These are phyloP conservation scores for Cololabis saira DNA, from an alignment of 2,113 vertebrate genomes.

Conservation along the genomic window DNA sequence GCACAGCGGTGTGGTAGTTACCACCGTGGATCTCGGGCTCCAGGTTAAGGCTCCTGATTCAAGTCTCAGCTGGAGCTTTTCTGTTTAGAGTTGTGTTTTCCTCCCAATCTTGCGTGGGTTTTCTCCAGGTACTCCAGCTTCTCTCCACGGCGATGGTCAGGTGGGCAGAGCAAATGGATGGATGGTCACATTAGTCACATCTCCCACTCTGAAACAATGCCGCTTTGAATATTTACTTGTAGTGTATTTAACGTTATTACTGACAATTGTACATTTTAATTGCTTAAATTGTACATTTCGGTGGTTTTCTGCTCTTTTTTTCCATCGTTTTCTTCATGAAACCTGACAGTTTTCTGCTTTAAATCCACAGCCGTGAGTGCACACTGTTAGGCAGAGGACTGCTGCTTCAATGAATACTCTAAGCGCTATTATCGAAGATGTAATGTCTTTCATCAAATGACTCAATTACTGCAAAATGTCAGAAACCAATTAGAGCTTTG, in stretches of 20 bases:
- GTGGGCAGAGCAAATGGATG: too few species aligned
- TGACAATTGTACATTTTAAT: background rate
- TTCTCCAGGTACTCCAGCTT: too few species aligned
- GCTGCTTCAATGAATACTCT: conserved; percentile 2
- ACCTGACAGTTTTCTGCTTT: conserved; percentile 1
- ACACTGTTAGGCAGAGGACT: conserved; percentile 20
- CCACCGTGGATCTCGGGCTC: too few species aligned
- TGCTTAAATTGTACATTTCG: background rate
- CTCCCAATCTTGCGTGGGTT: too few species aligned
- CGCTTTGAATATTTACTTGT: conserved; percentile 35
- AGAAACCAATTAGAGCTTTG: conserved; percentile 11
- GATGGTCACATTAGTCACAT: too few species aligned
- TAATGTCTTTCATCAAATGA: conserved; percentile 29
- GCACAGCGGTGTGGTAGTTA: too few species aligned
- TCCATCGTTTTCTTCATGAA: conserved; percentile 5
- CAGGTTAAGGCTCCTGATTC: too few species aligned
- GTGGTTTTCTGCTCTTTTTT: conserved; percentile 9
- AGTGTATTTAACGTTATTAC: conserved; percentile 7
- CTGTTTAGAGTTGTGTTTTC: too few species aligned
- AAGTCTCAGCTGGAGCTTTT: too few species aligned
- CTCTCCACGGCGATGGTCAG: too few species aligned
- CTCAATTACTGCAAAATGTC: conserved; percentile 24
- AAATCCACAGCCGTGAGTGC: conserved; percentile 15
- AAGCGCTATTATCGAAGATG: conserved; percentile 29
- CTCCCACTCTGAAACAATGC: conserved; percentile 6